Evolutionary conservation across 2,797 vertebrate genomes (phyloP).

Genomic region (Rousettus madagascariensis): DNA sequence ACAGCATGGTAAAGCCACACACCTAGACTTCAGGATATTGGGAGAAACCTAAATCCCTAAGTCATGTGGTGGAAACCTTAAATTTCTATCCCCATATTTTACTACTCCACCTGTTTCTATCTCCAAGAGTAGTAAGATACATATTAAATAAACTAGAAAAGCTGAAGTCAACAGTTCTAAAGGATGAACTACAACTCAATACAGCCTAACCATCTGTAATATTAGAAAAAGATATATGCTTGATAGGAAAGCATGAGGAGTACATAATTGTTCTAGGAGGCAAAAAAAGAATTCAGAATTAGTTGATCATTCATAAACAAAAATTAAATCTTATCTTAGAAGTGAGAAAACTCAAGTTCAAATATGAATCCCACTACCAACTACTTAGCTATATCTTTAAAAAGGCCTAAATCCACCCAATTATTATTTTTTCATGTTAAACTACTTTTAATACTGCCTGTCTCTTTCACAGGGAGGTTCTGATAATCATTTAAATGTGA

Average conservation of each 20-base stretch:
- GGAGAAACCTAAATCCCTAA: no score
- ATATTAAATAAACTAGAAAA: constrained; percentile 37
- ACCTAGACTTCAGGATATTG: not conserved
- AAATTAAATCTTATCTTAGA: not conserved
- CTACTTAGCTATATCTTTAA: not conserved
- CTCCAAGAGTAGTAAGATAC: not conserved
- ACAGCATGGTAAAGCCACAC: not conserved
- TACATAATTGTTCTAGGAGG: not conserved
- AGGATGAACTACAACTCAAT: constrained; percentile 16
- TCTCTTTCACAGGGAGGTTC: not conserved
- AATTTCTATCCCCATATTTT: not conserved
- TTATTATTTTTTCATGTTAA: not conserved
- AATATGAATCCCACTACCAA: not conserved
- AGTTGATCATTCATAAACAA: not conserved
- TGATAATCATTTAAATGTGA: not conserved
- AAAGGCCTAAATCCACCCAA: not conserved
- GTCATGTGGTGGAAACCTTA: not conserved
- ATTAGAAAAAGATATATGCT: not conserved
- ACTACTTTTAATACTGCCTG: not conserved
- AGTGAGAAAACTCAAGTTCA: constrained; percentile 18
- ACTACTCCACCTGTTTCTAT: not conserved
- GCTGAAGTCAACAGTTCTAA: not conserved
- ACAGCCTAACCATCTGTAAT: not conserved
- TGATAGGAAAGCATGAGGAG: not conserved
- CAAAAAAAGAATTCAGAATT: not conserved